Evolutionary conservation across 2,888 invertebrate genomes (phyloP).

Genomic region (Chirona hameri): DNA sequence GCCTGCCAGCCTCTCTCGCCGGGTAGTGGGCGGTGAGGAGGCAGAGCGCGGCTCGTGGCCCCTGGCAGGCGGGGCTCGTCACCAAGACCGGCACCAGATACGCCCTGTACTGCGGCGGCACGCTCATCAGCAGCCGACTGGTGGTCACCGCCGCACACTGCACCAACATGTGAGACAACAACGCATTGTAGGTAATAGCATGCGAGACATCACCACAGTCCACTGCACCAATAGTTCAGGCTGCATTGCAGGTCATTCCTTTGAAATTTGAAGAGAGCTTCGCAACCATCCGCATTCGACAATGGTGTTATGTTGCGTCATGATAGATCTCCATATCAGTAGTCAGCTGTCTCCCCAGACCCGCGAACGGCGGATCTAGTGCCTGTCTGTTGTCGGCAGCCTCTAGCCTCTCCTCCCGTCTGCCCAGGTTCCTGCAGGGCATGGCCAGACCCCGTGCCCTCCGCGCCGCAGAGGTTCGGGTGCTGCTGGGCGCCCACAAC

Average conservation of each 20-base stretch:
- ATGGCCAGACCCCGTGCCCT: background rate
- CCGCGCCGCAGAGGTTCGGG: background rate
- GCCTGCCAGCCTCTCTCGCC: background rate
- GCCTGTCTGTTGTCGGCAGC: too few species aligned
- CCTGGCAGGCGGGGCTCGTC: constrained; percentile 14
- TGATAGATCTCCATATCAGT: too few species aligned
- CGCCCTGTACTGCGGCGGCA: constrained; percentile 26
- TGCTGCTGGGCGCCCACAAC: background rate
- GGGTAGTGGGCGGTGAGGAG: constrained; percentile 8
- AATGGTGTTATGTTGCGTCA: too few species aligned
- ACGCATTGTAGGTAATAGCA: too few species aligned
- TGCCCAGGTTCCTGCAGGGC: constrained; percentile 1
- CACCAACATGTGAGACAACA: constrained; percentile 13
- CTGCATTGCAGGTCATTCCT: too few species aligned
- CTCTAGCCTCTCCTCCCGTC: background rate
- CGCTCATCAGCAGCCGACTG: constrained; percentile 5
- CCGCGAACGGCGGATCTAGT: too few species aligned
- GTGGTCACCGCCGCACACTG: constrained; percentile 5
- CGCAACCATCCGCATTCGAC: too few species aligned
- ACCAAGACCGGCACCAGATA: background rate
- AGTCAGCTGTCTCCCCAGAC: too few species aligned
- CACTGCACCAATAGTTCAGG: too few species aligned
- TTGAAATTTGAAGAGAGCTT: too few species aligned
- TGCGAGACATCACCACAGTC: too few species aligned
- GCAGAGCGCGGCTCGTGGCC: constrained; percentile 1